phyloP scores from a whole-genome alignment of 2,888 invertebrate species.

The Cephalotes varians region DNA sequence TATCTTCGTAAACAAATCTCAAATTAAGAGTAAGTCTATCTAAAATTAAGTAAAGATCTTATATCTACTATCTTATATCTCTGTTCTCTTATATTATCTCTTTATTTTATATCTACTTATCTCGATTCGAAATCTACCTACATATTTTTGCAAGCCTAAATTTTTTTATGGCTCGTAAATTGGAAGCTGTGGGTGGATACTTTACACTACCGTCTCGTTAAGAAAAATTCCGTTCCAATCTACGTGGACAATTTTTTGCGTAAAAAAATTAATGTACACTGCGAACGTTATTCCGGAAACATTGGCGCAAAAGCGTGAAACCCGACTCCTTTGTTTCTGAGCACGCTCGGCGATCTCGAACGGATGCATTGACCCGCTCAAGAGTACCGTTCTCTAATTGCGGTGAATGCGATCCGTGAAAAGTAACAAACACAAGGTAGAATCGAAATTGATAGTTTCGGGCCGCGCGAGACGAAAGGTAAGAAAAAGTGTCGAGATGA shows the following conservation, averaged over 20 bases:
- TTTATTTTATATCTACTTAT: too few species aligned
- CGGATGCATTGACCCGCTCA: constrained; percentile 46
- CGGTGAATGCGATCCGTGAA: constrained; percentile 30
- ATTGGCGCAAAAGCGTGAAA: constrained; percentile 47
- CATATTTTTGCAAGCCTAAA: background rate
- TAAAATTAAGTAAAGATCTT: background rate
- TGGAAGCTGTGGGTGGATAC: background rate
- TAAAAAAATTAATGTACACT: constrained; percentile 25
- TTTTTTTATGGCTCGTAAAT: background rate
- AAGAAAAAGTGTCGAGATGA: constrained; percentile 20
- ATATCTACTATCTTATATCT: too few species aligned
- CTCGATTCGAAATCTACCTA: background rate
- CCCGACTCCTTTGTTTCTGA: constrained; percentile 44
- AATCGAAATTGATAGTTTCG: constrained; percentile 45
- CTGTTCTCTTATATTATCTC: too few species aligned
- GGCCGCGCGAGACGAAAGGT: background rate
- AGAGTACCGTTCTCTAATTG: constrained; percentile 55
- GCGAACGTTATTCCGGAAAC: constrained; percentile 40
- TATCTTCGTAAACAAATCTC: background rate
- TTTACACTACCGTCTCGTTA: background rate
- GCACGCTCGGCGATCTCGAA: constrained; percentile 42
- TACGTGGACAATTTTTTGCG: background rate
- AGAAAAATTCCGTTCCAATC: background rate
- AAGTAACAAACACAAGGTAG: constrained; percentile 42
- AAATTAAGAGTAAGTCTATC: background rate